Percentiles rank a stretch among this genome's conserved stretches.
Evolutionary conservation across 2,113 vertebrate species (phyloP).

Genomic region (Bagarius yarrelli): DNA sequence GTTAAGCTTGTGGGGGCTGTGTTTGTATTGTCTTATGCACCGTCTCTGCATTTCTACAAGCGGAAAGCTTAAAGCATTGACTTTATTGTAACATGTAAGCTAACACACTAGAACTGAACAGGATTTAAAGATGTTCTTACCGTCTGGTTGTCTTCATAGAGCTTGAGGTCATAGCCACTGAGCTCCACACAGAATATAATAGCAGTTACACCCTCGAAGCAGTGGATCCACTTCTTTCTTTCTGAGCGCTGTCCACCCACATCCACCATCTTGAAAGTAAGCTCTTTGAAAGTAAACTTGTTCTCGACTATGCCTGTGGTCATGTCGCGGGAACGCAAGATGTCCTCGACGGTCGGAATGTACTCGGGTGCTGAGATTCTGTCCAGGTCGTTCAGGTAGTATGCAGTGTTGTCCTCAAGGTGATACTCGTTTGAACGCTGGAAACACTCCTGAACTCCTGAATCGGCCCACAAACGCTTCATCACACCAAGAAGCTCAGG

Average conservation of each 20-base stretch:
- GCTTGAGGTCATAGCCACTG: constrained; percentile 97
- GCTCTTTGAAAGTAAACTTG: constrained; percentile 99
- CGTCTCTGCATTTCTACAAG: neutral
- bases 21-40: constrained; percentile 26
- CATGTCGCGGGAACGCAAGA: constrained; percentile 97
- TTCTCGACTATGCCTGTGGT: constrained; percentile 99
- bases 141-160: constrained; percentile 99
- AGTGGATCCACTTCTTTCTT: constrained; percentile 99
- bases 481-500: constrained; percentile 93
- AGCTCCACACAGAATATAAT: constrained; percentile 99
- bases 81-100: neutral
- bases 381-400: constrained; percentile 97
- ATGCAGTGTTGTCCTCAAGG: constrained; percentile 96
- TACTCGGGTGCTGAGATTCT: constrained; percentile 91
- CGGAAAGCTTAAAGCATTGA: neutral
- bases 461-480: constrained; percentile 93
- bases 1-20: neutral
- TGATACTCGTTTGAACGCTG: constrained; percentile 97
- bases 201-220: constrained; percentile 97
- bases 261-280: constrained; percentile 99
- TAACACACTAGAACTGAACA: no score
- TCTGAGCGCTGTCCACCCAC: constrained; percentile 97
- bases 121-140: constrained; percentile 66
- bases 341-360: constrained; percentile 97
- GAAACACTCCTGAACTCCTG: constrained; percentile 94